phyloP scores from a whole-genome alignment of 2,797 vertebrate species.

The Hyperoplus lanceolatus region DNA sequence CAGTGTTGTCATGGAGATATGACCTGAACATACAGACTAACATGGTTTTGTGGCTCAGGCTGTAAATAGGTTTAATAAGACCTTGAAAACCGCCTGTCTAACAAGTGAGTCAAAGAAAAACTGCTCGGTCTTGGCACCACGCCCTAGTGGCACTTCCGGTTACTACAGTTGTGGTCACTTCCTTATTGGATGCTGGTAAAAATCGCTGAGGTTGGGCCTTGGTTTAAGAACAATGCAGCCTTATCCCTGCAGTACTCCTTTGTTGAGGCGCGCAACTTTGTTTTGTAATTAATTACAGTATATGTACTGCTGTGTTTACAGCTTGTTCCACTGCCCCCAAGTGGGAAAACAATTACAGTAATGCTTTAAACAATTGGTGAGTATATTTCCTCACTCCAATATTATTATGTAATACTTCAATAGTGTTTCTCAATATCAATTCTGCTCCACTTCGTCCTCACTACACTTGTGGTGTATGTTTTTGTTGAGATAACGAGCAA shows the following conservation, averaged over 20 bases:
- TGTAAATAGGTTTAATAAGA: too few relatives aligned
- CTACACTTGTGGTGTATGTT: neutral
- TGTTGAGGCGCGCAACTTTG: neutral
- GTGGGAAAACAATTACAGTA: neutral
- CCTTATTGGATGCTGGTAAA: too few relatives aligned
- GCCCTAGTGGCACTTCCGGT: too few relatives aligned
- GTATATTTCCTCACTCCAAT: neutral
- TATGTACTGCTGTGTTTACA: neutral
- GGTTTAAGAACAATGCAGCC: neutral
- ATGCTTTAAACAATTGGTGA: neutral
- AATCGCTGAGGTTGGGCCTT: too few relatives aligned
- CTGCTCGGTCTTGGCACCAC: too few relatives aligned
- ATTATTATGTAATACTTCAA: neutral
- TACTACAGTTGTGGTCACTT: too few relatives aligned
- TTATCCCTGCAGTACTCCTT: neutral
- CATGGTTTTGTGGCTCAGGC: too few relatives aligned
- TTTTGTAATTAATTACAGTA: neutral
- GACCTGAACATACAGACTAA: too few relatives aligned
- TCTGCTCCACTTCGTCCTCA: neutral
- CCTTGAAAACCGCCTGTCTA: too few relatives aligned
- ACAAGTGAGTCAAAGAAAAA: too few relatives aligned
- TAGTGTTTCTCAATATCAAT: neutral
- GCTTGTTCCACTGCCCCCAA: neutral
- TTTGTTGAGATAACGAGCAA: slow-evolving; percentile 27
- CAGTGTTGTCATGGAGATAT: too few relatives aligned